Evolutionary conservation across 2,888 invertebrate species (phyloP).

Genomic region (Cephus spinipes): DNA sequence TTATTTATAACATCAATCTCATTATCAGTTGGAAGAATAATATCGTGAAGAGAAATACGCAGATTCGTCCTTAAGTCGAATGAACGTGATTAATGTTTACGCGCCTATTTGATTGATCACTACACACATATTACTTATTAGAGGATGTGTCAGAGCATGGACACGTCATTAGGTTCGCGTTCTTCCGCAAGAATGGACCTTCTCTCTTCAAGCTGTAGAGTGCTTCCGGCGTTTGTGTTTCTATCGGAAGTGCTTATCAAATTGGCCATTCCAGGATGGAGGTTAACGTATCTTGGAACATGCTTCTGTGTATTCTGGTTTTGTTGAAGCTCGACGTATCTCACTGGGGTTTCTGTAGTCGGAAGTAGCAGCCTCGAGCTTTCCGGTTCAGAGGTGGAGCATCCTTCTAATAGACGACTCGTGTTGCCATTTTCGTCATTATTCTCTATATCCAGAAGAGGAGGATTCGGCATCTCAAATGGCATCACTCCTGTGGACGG

Average conservation of each 20-base stretch:
- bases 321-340: slow-evolving; percentile 10
- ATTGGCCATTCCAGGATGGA: slow-evolving; percentile 43
- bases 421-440: slow-evolving; percentile 13
- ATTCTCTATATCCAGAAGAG: slow-evolving; percentile 39
- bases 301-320: slow-evolving; percentile 24
- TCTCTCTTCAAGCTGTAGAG: slow-evolving; percentile 36
- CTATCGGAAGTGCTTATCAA: background rate
- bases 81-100: no score
- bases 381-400: slow-evolving; percentile 31
- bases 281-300: slow-evolving; percentile 49
- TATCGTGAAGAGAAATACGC: no score
- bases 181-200: slow-evolving; percentile 25
- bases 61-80: no score
- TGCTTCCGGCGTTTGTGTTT: background rate
- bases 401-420: slow-evolving; percentile 13
- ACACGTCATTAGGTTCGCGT: slow-evolving; percentile 34
- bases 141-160: slow-evolving; percentile 40
- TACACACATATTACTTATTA: no score
- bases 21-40: no score
- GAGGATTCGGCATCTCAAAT: slow-evolving; percentile 28
- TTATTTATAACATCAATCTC: no score
- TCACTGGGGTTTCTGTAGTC: slow-evolving; percentile 2
- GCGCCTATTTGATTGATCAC: background rate
- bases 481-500: slow-evolving; percentile 7
- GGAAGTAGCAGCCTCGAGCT: slow-evolving; percentile 33